Conservation (phyloP, 1,140 invertebrate genomes). For the Diachasma alloeum region DNA sequence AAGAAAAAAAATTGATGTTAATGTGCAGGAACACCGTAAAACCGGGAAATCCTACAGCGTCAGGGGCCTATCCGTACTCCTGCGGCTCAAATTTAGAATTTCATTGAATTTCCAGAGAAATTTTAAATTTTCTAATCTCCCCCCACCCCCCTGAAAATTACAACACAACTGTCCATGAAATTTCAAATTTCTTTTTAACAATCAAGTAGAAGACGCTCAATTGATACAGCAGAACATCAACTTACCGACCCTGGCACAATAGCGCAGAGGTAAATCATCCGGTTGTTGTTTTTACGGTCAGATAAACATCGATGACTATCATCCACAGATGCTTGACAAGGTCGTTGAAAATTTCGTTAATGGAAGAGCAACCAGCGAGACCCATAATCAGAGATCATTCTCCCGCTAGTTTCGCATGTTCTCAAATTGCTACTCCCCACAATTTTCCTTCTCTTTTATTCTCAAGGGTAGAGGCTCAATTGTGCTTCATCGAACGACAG, state of each 20-base stretch:
- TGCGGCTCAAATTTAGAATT: no score
- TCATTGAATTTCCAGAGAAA: no score
- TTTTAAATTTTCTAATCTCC: no score
- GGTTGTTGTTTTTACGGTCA: background rate
- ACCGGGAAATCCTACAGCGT: no score
- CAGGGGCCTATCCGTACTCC: no score
- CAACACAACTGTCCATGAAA: no score
- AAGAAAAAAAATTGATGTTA: no score
- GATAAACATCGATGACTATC: background rate
- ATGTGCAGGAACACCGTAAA: no score
- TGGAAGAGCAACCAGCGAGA: background rate
- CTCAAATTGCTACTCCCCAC: background rate
- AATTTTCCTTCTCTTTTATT: background rate
- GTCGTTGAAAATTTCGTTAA: background rate
- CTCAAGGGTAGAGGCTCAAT: background rate
- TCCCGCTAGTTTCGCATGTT: background rate
- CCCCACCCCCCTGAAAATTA: no score
- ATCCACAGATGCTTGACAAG: background rate
- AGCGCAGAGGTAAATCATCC: background rate
- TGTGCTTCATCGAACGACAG: background rate
- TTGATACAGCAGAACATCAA: background rate
- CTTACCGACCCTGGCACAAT: background rate
- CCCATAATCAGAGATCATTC: background rate
- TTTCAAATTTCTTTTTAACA: no score
- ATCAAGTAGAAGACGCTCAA: background rate